These are phyloP conservation scores for Danio jaintianensis DNA, from an alignment of 2,797 vertebrate species.

Conservation along the genomic window DNA sequence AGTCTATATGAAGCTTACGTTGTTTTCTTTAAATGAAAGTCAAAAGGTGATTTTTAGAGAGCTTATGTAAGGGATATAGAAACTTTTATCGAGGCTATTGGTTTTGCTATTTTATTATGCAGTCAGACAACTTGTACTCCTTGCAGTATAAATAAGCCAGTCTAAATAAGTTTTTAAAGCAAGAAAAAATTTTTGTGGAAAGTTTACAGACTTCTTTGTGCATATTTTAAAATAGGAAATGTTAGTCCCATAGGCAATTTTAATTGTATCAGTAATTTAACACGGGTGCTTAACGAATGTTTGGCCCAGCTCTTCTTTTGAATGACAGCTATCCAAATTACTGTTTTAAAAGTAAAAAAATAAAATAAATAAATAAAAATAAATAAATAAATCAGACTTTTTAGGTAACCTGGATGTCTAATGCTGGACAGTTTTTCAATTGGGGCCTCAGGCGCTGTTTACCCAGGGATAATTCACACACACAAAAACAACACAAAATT, in stretches of 20 bases:
- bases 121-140: not conserved
- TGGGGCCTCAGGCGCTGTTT: not conserved
- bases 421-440: not conserved
- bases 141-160: not conserved
- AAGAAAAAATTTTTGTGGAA: not conserved
- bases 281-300: not conserved
- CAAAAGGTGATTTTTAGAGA: not conserved
- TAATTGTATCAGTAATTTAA: constrained; percentile 19
- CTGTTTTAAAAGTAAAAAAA: not conserved
- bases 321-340: not conserved
- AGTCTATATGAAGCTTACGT: too few species aligned
- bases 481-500: too few species aligned
- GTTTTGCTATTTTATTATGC: not conserved
- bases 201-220: not conserved
- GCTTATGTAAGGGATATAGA: not conserved
- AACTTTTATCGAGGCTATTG: constrained; percentile 2
- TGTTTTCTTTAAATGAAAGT: not conserved
- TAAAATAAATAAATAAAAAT: too few species aligned
- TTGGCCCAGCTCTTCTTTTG: not conserved
- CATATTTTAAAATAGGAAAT: not conserved
- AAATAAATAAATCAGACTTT: not conserved
- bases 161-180: not conserved
- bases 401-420: not conserved
- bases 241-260: not conserved
- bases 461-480: too few species aligned